These are phyloP conservation scores for Heterodera carotae DNA, from an alignment of 1,140 invertebrate genomes.

Conservation along the genomic window DNA sequence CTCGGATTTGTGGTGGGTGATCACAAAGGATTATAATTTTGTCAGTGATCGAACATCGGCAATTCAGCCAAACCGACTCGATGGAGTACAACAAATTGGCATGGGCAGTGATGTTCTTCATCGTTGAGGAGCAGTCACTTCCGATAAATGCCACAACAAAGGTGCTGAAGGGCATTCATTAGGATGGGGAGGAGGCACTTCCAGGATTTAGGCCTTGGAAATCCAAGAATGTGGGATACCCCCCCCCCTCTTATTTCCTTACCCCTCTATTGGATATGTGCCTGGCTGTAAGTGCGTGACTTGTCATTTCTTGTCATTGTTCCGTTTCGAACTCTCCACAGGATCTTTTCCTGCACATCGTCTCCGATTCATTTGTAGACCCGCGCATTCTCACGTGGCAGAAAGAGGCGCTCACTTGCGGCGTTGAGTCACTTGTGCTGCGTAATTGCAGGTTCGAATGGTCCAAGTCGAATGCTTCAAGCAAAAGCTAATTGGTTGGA, in stretches of 20 bases:
- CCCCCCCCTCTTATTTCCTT: too few species aligned
- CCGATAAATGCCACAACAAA: constrained; percentile 43
- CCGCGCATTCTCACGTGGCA: constrained; percentile 49
- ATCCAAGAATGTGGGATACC: too few species aligned
- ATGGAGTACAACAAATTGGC: constrained; percentile 55
- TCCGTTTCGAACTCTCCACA: not conserved
- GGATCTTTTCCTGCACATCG: constrained; percentile 41
- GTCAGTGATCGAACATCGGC: not conserved
- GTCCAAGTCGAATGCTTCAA: too few species aligned
- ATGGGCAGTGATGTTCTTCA: constrained; percentile 52
- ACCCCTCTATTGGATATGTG: too few species aligned
- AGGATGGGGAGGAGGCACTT: too few species aligned
- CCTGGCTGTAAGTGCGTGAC: too few species aligned
- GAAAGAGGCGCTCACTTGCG: constrained; percentile 45
- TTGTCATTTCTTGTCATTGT: too few species aligned
- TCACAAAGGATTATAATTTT: constrained; percentile 21
- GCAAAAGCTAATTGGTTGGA: too few species aligned
- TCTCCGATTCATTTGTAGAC: constrained; percentile 46
- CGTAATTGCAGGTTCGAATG: constrained; percentile 43
- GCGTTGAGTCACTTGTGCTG: constrained; percentile 55
- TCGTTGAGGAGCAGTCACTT: constrained; percentile 51
- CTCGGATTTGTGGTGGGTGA: constrained; percentile 30
- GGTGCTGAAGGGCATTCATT: too few species aligned
- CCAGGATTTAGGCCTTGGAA: too few species aligned
- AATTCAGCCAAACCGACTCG: constrained; percentile 38